These are phyloP conservation scores for Sinocyclocheilus anshuiensis DNA, from an alignment of 2,113 vertebrate genomes.

Conservation along the genomic window DNA sequence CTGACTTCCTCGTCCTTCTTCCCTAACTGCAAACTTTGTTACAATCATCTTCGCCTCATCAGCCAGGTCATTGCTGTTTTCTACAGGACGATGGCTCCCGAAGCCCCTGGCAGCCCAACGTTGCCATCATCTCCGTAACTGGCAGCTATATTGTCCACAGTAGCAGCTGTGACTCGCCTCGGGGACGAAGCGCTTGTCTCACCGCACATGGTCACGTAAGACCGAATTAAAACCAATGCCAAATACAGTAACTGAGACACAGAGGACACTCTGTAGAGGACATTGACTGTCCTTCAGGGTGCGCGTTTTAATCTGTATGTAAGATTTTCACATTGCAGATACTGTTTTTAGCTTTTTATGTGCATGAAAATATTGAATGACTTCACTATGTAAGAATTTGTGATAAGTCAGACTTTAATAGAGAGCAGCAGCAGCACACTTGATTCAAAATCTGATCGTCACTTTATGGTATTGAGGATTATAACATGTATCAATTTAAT, in stretches of 20 bases:
- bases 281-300: neutral
- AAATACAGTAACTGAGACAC: constrained; percentile 35
- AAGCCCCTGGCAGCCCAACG: neutral
- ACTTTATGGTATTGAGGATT: neutral
- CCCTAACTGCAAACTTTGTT: too few relatives aligned
- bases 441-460: neutral
- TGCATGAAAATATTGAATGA: neutral
- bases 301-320: neutral
- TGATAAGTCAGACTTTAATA: neutral
- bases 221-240: constrained; percentile 39
- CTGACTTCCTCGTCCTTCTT: too few relatives aligned
- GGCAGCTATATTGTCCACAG: constrained; percentile 25
- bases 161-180: constrained; percentile 43
- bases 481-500: neutral
- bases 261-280: constrained; percentile 34
- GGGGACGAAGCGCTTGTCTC: constrained; percentile 27
- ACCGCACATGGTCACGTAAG: constrained; percentile 17
- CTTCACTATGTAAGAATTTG: neutral
- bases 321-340: neutral
- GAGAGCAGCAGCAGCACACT: neutral
- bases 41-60: neutral
- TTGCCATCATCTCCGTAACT: constrained; percentile 6
- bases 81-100: neutral
- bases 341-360: neutral
- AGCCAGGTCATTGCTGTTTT: constrained; percentile 29